Percentiles rank a stretch among this genome's conserved stretches.
Conservation (phyloP, 2,113 vertebrate genomes). For the Salvelinus fontinalis region DNA sequence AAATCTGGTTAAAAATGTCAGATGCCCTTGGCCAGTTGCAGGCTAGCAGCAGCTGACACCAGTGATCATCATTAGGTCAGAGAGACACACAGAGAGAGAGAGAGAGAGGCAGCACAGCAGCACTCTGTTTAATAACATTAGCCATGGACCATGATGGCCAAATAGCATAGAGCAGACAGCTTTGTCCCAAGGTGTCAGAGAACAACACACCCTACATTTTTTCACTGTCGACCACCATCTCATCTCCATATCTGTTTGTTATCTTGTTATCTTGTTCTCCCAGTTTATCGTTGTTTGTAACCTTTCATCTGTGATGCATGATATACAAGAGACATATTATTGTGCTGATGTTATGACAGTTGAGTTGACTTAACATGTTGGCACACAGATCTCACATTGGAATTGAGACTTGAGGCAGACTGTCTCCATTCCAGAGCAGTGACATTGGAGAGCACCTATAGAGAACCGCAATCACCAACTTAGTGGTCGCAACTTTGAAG, state of each 20-base stretch:
- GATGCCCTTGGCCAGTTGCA: slow-evolving; percentile 64
- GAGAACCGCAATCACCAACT: no score
- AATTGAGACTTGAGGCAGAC: no score
- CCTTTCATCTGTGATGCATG: background rate
- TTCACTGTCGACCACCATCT: background rate
- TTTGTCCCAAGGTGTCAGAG: slow-evolving; percentile 1
- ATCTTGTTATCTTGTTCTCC: background rate
- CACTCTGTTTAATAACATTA: slow-evolving; percentile 75
- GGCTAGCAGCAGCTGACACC: slow-evolving; percentile 57
- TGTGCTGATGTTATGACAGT: background rate
- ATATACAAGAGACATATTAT: background rate
- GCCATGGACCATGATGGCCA: slow-evolving; percentile 30
- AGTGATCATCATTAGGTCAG: slow-evolving; percentile 70
- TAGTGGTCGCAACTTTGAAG: background rate
- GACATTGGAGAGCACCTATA: no score
- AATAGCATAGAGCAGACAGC: background rate
- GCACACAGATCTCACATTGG: no score
- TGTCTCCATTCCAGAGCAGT: no score
- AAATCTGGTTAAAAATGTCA: slow-evolving; percentile 74
- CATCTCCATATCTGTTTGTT: background rate
- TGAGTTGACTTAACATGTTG: background rate
- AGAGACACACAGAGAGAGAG: slow-evolving; percentile 27
- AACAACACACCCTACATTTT: background rate
- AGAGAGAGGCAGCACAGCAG: background rate
- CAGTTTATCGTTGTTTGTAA: slow-evolving; percentile 13